Conservation (phyloP, 2,113 vertebrate species). For the Dipodomys stephensi region DNA sequence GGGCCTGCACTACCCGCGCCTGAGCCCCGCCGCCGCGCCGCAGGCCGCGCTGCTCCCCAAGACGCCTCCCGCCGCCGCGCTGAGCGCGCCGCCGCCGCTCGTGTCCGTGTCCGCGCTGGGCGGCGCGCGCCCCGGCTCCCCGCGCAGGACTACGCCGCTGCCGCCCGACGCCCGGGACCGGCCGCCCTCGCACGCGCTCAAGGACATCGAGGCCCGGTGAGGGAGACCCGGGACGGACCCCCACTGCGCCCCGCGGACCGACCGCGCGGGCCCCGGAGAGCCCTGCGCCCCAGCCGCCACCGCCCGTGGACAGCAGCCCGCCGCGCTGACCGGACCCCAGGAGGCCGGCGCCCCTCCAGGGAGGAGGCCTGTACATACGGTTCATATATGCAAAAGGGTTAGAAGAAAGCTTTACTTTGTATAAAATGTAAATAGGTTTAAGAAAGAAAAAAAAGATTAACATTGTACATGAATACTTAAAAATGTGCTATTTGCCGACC, state of each 20-base stretch:
- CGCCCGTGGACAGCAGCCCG: too few species aligned
- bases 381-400: slow-evolving; percentile 99
- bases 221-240: neutral
- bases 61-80: slow-evolving; percentile 94
- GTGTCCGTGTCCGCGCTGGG: slow-evolving; percentile 96
- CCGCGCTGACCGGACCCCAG: too few species aligned
- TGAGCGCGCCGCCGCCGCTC: slow-evolving; percentile 97
- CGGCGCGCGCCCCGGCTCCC: slow-evolving; percentile 91
- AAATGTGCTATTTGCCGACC: slow-evolving; percentile 92
- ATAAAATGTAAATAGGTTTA: slow-evolving; percentile 94
- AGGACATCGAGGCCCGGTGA: slow-evolving; percentile 98
- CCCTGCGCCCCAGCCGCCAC: neutral
- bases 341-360: slow-evolving; percentile 70
- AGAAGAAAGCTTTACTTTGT: slow-evolving; percentile 99
- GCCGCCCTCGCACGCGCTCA: slow-evolving; percentile 94
- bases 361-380: slow-evolving; percentile 93
- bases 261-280: neutral
- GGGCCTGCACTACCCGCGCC: slow-evolving; percentile 97
- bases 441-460: slow-evolving; percentile 81
- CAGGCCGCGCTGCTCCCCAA: slow-evolving; percentile 97
- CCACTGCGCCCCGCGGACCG: slow-evolving; percentile 70
- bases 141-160: slow-evolving; percentile 97
- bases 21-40: slow-evolving; percentile 93
- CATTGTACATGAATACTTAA: slow-evolving; percentile 92
- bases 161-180: slow-evolving; percentile 95